Evolutionary conservation across 2,888 invertebrate genomes (phyloP).

Genomic region (Asteroscopus sphinx): DNA sequence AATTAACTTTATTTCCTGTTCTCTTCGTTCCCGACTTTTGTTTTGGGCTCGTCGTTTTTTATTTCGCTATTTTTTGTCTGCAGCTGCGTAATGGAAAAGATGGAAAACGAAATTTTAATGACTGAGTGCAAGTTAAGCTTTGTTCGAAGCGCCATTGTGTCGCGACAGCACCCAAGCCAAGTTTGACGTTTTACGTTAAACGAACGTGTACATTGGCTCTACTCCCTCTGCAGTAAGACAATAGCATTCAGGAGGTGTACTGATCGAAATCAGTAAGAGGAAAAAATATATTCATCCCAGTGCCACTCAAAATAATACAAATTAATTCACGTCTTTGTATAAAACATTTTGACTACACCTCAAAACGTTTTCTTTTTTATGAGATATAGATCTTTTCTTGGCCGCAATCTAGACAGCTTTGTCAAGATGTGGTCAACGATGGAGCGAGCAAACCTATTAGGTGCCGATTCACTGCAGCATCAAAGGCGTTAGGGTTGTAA

Average conservation of each 20-base stretch:
- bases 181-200: constrained; percentile 80
- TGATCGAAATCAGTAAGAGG: constrained; percentile 30
- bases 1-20: constrained; percentile 90
- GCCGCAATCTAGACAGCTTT: no score
- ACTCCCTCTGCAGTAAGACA: constrained; percentile 71
- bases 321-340: no score
- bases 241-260: constrained; percentile 59
- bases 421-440: no score
- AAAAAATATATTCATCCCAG: constrained; percentile 3
- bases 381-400: no score
- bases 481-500: no score
- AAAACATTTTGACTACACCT: no score
- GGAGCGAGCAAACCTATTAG: no score
- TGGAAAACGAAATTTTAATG: constrained; percentile 89
- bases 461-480: no score
- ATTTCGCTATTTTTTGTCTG: constrained; percentile 88
- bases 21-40: constrained; percentile 87
- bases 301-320: neutral
- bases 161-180: constrained; percentile 72
- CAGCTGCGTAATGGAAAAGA: constrained; percentile 88
- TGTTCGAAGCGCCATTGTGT: constrained; percentile 82
- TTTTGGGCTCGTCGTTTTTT: constrained; percentile 86
- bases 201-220: constrained; percentile 75
- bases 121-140: constrained; percentile 86
- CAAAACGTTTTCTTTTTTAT: no score